Percentiles rank a stretch among this genome's conserved stretches.
Evolutionary conservation across 1,140 invertebrate species (phyloP).

Genomic region (Leguminivora glycinivorella): DNA sequence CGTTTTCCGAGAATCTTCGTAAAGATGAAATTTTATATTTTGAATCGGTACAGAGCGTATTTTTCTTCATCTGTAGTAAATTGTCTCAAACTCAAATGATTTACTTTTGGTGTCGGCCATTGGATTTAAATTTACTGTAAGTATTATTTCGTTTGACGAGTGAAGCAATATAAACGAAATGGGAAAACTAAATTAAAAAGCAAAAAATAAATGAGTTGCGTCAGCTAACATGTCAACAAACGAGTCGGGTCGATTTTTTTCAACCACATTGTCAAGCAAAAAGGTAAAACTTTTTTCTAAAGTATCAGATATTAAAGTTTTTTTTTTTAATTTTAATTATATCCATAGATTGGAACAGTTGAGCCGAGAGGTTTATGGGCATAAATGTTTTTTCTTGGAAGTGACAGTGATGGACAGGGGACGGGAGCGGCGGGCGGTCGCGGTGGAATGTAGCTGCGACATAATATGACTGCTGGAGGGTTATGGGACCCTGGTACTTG

Average conservation of each 20-base stretch:
- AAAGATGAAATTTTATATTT: conserved; percentile 3
- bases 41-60: background rate
- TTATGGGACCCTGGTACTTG: conserved; percentile 7
- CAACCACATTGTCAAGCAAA: background rate
- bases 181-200: background rate
- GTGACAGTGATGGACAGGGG: conserved; percentile 67
- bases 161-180: background rate
- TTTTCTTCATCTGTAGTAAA: background rate
- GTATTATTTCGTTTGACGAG: background rate
- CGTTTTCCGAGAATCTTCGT: conserved; percentile 2
- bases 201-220: background rate
- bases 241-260: background rate
- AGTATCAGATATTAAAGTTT: conserved; percentile 8
- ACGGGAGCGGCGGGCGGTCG: conserved; percentile 50
- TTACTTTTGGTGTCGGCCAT: background rate
- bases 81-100: background rate
- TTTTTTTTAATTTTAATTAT: conserved; percentile 17
- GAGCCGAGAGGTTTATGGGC: conserved; percentile 36
- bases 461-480: conserved; percentile 8
- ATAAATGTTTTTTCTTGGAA: conserved; percentile 47
- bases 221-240: conserved; percentile 1
- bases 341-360: conserved; percentile 2
- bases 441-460: conserved; percentile 42
- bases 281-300: background rate
- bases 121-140: background rate